phyloP scores from a whole-genome alignment of 1,140 invertebrate genomes.

The Diabrotica virgifera region DNA sequence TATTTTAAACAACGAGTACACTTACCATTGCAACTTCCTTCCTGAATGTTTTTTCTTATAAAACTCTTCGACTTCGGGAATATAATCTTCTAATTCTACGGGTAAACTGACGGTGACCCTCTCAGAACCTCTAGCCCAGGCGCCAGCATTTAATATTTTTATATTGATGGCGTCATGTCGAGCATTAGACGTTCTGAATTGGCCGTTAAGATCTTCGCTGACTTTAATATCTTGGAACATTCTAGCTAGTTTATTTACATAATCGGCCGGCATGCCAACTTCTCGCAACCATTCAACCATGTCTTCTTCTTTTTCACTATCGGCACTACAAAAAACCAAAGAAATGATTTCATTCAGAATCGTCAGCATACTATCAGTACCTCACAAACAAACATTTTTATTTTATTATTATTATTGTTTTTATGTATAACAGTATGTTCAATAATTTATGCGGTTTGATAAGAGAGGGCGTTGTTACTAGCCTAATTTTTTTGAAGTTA shows the following conservation, averaged over 20 bases:
- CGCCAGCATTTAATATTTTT: slow-evolving; percentile 96
- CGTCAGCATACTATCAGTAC: too few species aligned
- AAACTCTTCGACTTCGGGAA: slow-evolving; percentile 95
- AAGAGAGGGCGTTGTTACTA: too few species aligned
- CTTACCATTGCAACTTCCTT: slow-evolving; percentile 92
- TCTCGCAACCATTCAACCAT: slow-evolving; percentile 96
- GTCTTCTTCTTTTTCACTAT: slow-evolving; percentile 99
- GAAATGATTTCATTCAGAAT: too few species aligned
- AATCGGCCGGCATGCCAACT: slow-evolving; percentile 99
- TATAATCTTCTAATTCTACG: slow-evolving; percentile 96
- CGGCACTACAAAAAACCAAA: slow-evolving; percentile 65
- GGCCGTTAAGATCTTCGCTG: slow-evolving; percentile 95
- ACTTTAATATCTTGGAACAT: slow-evolving; percentile 99
- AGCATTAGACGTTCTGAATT: slow-evolving; percentile 58
- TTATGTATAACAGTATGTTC: too few species aligned
- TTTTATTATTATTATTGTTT: too few species aligned
- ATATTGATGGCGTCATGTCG: slow-evolving; percentile 76
- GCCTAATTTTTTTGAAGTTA: too few species aligned
- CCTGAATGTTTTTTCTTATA: slow-evolving; percentile 96
- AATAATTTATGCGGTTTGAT: too few species aligned
- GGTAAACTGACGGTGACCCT: slow-evolving; percentile 93
- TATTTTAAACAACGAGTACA: too few species aligned
- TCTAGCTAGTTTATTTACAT: slow-evolving; percentile 95
- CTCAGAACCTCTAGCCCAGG: slow-evolving; percentile 94
- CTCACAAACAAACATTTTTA: too few species aligned